These are phyloP conservation scores for Oedothorax gibbosus DNA, from an alignment of 1,140 invertebrate genomes.

Conservation along the genomic window DNA sequence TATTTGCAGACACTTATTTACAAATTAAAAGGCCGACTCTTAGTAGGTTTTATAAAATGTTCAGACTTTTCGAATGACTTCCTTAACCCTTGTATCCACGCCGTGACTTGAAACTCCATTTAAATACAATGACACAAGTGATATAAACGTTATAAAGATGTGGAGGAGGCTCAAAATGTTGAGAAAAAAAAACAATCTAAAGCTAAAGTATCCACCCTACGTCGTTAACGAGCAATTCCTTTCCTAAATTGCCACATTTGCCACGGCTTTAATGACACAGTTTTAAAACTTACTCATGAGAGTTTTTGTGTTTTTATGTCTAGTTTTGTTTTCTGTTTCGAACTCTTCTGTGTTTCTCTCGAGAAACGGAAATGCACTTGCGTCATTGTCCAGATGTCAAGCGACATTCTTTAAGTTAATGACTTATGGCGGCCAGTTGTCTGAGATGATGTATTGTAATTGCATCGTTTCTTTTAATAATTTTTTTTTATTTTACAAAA, in stretches of 20 bases:
- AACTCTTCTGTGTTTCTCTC: background rate
- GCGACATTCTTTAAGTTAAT: conserved; percentile 29
- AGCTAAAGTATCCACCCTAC: background rate
- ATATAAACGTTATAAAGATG: too few species aligned
- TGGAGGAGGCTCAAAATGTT: too few species aligned
- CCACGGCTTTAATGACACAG: conserved; percentile 3
- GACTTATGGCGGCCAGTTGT: conserved; percentile 34
- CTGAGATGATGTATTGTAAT: conserved; percentile 13
- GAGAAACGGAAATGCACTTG: conserved; percentile 41
- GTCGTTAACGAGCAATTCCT: conserved; percentile 17
- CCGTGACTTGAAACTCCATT: too few species aligned
- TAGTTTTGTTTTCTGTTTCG: conserved; percentile 29
- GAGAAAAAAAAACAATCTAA: too few species aligned
- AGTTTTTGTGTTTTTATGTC: background rate
- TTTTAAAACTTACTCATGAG: background rate
- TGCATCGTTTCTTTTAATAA: background rate
- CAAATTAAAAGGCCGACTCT: too few species aligned
- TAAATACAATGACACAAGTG: too few species aligned
- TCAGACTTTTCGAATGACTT: too few species aligned
- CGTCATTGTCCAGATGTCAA: conserved; percentile 47
- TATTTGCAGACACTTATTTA: too few species aligned
- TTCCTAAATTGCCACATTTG: conserved; percentile 24
- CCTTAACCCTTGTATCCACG: too few species aligned
- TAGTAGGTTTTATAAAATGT: too few species aligned
- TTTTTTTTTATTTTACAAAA: too few species aligned